Evolutionary conservation across 2,888 invertebrate species (phyloP).

Genomic region (Melanchra persicariae): DNA sequence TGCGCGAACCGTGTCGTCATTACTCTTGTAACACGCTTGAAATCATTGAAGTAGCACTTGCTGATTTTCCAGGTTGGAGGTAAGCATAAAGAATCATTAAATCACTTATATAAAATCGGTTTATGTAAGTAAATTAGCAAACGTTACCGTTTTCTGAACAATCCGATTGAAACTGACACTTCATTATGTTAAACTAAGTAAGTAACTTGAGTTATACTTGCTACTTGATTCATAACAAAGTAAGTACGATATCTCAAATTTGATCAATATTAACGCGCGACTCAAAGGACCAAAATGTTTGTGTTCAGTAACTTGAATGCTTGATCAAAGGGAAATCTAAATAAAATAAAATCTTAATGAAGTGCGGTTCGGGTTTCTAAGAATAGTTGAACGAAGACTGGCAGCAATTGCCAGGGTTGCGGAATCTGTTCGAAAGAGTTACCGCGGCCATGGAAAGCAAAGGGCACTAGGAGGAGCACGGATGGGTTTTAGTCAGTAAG

Average conservation of each 20-base stretch:
- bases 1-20: too few relatives aligned
- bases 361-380: not conserved
- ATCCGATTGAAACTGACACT: not conserved
- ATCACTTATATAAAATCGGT: too few relatives aligned
- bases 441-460: too few relatives aligned
- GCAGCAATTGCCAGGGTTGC: too few relatives aligned
- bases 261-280: slow-evolving; percentile 53
- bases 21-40: too few relatives aligned
- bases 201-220: slow-evolving; percentile 5
- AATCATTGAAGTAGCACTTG: too few relatives aligned
- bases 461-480: too few relatives aligned
- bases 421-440: too few relatives aligned
- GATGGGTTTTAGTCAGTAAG: too few relatives aligned
- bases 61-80: too few relatives aligned
- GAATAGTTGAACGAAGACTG: not conserved
- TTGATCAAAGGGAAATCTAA: slow-evolving; percentile 41
- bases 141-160: not conserved
- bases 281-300: slow-evolving; percentile 53
- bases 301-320: slow-evolving; percentile 55
- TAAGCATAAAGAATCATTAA: too few relatives aligned
- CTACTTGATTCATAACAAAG: slow-evolving; percentile 44
- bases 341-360: slow-evolving; percentile 26
- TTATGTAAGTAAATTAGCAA: not conserved
- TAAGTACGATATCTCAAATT: slow-evolving; percentile 30
- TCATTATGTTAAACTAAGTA: not conserved